Evolutionary conservation across 2,888 invertebrate genomes (phyloP).

Genomic region (Norana najaformis): DNA sequence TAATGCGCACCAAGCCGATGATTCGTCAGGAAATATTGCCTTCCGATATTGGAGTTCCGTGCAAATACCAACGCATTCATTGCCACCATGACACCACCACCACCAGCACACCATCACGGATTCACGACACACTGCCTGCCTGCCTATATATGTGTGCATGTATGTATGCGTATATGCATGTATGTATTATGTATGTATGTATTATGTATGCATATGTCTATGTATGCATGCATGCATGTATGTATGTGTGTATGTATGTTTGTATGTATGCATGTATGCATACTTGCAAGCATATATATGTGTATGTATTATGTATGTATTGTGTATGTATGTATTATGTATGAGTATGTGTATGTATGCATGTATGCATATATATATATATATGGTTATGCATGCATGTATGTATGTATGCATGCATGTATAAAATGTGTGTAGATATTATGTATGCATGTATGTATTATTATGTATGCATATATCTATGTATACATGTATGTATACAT

Average conservation of each 20-base stretch:
- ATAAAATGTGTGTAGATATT: background rate
- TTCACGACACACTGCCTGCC: background rate
- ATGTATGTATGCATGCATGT: background rate
- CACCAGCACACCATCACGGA: background rate
- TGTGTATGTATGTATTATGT: too few relatives aligned
- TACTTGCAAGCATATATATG: too few relatives aligned
- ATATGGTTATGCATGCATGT: background rate
- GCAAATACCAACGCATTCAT: background rate
- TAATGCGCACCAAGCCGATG: slow-evolving; percentile 13
- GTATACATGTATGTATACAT: too few relatives aligned
- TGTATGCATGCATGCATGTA: background rate
- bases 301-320: too few relatives aligned
- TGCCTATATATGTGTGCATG: background rate
- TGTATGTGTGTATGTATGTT: background rate
- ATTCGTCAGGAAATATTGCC: background rate
- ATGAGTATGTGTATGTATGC: too few relatives aligned
- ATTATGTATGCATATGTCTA: background rate
- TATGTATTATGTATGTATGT: background rate
- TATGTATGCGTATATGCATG: background rate
- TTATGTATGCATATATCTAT: too few relatives aligned
- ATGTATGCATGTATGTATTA: too few relatives aligned
- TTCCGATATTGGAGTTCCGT: slow-evolving; percentile 13
- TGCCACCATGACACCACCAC: background rate
- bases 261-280: background rate
- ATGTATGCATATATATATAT: background rate